Percentiles rank a stretch among this genome's conserved stretches.
These are phyloP conservation scores for Pempheris klunzingeri DNA, from an alignment of 2,797 vertebrate genomes.

Conservation along the genomic window DNA sequence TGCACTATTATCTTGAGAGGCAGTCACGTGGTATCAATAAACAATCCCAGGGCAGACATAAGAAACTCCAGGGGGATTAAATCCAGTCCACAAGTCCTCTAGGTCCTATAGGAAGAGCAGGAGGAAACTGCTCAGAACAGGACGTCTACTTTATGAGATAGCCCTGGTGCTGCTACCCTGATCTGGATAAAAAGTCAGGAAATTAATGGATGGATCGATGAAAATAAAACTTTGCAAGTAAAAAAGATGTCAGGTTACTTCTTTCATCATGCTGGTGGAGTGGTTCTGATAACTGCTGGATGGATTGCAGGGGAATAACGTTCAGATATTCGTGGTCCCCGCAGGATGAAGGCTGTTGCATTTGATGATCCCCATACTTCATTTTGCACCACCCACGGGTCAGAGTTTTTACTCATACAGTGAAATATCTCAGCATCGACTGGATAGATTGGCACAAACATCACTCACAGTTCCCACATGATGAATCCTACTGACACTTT, in stretches of 20 bases:
- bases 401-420: not conserved
- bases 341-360: not conserved
- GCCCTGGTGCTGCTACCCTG: not conserved
- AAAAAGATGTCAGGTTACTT: constrained; percentile 9
- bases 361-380: constrained; percentile 4
- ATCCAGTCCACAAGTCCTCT: not conserved
- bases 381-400: not conserved
- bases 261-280: not conserved
- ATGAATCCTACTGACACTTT: not conserved
- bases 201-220: constrained; percentile 19
- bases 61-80: constrained; percentile 2
- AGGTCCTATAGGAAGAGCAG: constrained; percentile 1
- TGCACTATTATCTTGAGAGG: not conserved
- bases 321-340: not conserved
- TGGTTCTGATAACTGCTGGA: not conserved
- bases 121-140: constrained; percentile 10
- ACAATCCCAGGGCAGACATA: not conserved
- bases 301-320: not conserved
- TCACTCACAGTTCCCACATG: not conserved
- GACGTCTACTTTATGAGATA: not conserved
- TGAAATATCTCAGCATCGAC: not conserved
- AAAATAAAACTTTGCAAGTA: constrained; percentile 16
- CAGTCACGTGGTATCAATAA: not conserved
- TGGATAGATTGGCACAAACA: not conserved
- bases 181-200: constrained; percentile 13